Percentiles rank a stretch among this genome's conserved stretches.
Evolutionary conservation across 1,140 invertebrate genomes (phyloP).

Genomic region (Sweltsa coloradensis): DNA sequence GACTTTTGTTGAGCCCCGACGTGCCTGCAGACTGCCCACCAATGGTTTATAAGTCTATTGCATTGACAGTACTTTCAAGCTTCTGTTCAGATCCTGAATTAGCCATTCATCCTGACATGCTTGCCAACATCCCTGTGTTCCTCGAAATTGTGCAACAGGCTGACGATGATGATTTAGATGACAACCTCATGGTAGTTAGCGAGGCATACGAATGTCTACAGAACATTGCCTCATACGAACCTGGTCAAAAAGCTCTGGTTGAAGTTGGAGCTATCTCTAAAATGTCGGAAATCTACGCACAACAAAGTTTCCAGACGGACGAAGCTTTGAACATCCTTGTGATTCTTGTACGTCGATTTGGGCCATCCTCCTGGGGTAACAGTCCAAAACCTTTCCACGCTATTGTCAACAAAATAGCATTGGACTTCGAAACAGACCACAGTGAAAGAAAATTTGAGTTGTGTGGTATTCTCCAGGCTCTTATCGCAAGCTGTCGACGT

Average conservation of each 20-base stretch:
- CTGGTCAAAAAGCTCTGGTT: constrained; percentile 61
- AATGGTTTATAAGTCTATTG: constrained; percentile 78
- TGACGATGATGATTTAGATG: constrained; percentile 64
- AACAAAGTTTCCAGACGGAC: constrained; percentile 76
- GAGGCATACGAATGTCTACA: constrained; percentile 77
- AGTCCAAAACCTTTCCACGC: constrained; percentile 60
- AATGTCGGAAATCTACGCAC: constrained; percentile 72
- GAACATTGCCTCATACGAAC: constrained; percentile 55
- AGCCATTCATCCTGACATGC: constrained; percentile 66
- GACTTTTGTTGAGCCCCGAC: constrained; percentile 57
- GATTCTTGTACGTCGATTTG: constrained; percentile 51
- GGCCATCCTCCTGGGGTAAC: constrained; percentile 55
- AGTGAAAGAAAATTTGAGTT: constrained; percentile 79
- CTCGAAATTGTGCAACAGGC: constrained; percentile 67
- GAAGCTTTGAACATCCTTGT: constrained; percentile 70
- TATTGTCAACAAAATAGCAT: constrained; percentile 68
- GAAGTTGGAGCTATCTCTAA: constrained; percentile 62
- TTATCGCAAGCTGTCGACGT: constrained; percentile 58
- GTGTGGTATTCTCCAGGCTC: constrained; percentile 56
- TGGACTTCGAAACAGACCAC: constrained; percentile 78
- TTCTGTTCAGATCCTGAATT: constrained; percentile 70
- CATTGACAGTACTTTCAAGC: constrained; percentile 66
- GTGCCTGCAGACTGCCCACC: constrained; percentile 72
- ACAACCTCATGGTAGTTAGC: constrained; percentile 75
- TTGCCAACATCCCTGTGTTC: constrained; percentile 65